Conservation (phyloP, 2,113 vertebrate genomes). For the Cacatua alba region DNA sequence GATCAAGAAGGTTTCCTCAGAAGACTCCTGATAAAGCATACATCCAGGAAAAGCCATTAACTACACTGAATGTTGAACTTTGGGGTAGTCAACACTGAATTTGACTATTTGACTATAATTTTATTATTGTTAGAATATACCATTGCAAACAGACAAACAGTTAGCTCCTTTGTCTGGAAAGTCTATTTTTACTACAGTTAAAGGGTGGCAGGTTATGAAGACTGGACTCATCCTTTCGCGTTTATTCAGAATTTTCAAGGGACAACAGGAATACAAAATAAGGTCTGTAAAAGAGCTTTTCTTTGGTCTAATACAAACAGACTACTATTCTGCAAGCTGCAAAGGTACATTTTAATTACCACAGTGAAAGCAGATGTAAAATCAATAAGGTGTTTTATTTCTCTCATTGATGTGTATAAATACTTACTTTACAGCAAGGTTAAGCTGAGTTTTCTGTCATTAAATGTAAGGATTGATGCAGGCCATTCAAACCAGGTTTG, state of each 20-base stretch:
- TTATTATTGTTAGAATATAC: not conserved
- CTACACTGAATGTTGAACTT: not conserved
- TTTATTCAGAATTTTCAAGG: constrained; percentile 37
- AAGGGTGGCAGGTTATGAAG: not conserved
- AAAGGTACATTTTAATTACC: constrained; percentile 75
- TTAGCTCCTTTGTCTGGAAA: not conserved
- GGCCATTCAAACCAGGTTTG: constrained; percentile 52
- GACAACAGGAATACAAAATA: constrained; percentile 8
- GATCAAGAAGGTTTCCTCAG: not conserved
- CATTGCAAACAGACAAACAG: not conserved
- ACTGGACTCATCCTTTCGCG: not conserved
- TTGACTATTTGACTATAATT: not conserved
- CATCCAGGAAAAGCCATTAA: not conserved
- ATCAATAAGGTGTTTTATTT: constrained; percentile 77
- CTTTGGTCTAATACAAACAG: constrained; percentile 60
- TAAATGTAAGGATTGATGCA: constrained; percentile 65
- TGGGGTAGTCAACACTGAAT: not conserved
- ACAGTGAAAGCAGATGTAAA: constrained; percentile 71
- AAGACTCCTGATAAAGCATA: not conserved
- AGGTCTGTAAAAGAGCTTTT: constrained; percentile 9
- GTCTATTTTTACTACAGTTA: not conserved
- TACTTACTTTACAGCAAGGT: constrained; percentile 74
- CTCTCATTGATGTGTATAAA: constrained; percentile 75
- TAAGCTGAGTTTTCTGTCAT: constrained; percentile 72
- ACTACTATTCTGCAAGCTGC: constrained; percentile 66